Conservation (phyloP, 2,797 vertebrate species). For the Manis pentadactyla region DNA sequence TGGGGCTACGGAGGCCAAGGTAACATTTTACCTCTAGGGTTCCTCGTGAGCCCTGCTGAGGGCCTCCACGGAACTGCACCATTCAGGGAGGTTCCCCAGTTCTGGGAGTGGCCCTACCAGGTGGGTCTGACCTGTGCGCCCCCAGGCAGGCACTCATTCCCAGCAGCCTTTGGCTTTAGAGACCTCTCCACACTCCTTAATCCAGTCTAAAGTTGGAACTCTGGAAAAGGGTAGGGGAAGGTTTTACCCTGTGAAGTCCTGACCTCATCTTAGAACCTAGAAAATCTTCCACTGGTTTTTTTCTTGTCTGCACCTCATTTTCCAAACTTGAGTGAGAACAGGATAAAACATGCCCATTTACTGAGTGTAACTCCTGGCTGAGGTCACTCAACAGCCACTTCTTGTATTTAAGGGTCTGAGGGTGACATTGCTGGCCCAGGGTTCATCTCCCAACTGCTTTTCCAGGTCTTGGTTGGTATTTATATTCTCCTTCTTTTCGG, state of each 20-base stretch:
- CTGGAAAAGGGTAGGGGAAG: neutral
- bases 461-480: neutral
- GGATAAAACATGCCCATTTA: neutral
- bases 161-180: neutral
- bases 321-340: neutral
- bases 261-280: neutral
- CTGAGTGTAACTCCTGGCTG: neutral
- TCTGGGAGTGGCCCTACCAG: neutral
- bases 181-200: neutral
- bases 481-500: neutral
- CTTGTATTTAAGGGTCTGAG: neutral
- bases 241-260: neutral
- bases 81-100: neutral
- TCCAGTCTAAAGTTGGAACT: neutral
- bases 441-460: neutral
- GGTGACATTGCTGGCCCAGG: neutral
- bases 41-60: neutral
- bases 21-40: neutral
- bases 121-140: neutral
- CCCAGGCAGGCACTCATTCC: neutral
- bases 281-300: constrained; percentile 22
- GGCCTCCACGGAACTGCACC: neutral
- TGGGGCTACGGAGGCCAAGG: neutral
- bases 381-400: neutral
- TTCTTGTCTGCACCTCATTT: neutral